Percentiles rank a stretch among this genome's conserved stretches.
phyloP scores from a whole-genome alignment of 2,888 invertebrate species.

The Julus scandinavius region DNA sequence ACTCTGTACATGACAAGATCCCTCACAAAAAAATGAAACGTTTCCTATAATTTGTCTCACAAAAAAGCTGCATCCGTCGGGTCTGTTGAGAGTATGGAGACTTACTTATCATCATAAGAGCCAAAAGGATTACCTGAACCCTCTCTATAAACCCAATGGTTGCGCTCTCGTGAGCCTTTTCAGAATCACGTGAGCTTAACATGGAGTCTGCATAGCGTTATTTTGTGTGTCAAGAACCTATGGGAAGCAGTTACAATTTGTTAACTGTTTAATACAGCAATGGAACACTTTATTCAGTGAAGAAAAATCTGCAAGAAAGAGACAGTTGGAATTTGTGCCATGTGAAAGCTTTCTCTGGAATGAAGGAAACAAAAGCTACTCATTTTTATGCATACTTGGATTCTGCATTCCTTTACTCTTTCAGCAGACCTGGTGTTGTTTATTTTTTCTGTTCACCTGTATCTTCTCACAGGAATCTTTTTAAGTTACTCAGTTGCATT shows the following conservation, averaged over 20 bases:
- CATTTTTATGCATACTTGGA: not conserved
- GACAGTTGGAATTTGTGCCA: no score
- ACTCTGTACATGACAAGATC: slow-evolving; percentile 8
- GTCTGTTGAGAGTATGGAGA: not conserved
- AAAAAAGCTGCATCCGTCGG: not conserved
- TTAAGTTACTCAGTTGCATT: not conserved
- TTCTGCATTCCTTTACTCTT: slow-evolving; percentile 2
- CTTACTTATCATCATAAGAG: not conserved
- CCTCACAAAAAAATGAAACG: not conserved
- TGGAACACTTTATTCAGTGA: not conserved
- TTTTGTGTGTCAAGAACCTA: not conserved
- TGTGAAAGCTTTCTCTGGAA: not conserved
- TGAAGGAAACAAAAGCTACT: not conserved
- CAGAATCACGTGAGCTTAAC: not conserved
- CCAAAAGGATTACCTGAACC: slow-evolving; percentile 5
- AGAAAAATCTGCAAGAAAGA: no score
- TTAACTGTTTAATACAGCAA: not conserved
- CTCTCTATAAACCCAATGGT: not conserved
- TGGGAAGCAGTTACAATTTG: not conserved
- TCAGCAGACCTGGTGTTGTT: not conserved
- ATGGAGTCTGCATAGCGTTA: not conserved
- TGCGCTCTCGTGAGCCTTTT: not conserved
- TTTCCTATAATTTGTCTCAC: slow-evolving; percentile 15
- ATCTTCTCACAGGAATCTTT: not conserved
- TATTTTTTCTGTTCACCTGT: not conserved